Conservation (phyloP, 2,797 vertebrate genomes). For the Crax fasciolata region DNA sequence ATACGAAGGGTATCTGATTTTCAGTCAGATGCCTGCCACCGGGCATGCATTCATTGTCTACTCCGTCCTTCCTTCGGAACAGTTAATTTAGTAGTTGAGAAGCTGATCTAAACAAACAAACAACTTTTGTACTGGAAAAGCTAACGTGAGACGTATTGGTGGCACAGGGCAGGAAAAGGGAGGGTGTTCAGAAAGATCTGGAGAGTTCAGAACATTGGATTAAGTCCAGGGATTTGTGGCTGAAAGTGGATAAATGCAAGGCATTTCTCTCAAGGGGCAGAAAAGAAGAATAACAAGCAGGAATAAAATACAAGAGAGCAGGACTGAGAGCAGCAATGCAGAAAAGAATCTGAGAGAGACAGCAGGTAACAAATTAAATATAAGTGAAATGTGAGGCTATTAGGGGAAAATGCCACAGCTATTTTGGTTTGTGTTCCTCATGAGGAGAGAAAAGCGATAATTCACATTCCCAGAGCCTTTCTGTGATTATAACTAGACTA, state of each 20-base stretch:
- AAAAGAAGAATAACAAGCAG: slow-evolving; percentile 14
- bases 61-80: neutral
- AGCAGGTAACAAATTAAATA: slow-evolving; percentile 61
- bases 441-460: neutral
- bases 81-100: neutral
- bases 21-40: neutral
- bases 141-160: neutral
- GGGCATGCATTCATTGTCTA: neutral
- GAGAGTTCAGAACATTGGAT: slow-evolving; percentile 8
- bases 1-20: slow-evolving; percentile 23
- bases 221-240: slow-evolving; percentile 8
- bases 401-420: slow-evolving; percentile 26
- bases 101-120: neutral
- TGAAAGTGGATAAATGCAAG: slow-evolving; percentile 15
- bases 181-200: neutral
- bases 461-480: neutral
- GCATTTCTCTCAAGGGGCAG: slow-evolving; percentile 6
- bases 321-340: slow-evolving; percentile 36
- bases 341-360: neutral
- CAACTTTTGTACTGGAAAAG: neutral
- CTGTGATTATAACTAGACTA: neutral
- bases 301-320: slow-evolving; percentile 35
- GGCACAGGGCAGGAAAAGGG: neutral
- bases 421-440: neutral
- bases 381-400: slow-evolving; percentile 37